These are phyloP conservation scores for Latheticus oryzae DNA, from an alignment of 2,888 invertebrate genomes.

Conservation along the genomic window DNA sequence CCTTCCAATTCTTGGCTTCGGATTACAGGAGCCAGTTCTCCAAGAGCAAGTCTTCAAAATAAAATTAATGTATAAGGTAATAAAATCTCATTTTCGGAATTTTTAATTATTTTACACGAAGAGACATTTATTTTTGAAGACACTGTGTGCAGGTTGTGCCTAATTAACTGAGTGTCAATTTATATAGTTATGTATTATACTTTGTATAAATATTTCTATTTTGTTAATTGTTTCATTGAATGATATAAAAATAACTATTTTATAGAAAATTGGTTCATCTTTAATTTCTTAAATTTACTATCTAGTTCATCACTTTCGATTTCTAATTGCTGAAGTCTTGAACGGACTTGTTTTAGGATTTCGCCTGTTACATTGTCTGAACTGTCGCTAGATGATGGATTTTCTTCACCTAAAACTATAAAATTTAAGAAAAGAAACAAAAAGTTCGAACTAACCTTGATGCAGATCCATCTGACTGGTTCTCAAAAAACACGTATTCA, in stretches of 20 bases:
- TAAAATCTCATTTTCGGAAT: constrained; percentile 14
- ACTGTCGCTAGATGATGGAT: constrained; percentile 2
- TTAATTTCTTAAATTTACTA: constrained; percentile 63
- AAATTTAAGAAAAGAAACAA: constrained; percentile 1
- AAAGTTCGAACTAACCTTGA: constrained; percentile 14
- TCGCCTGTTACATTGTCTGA: constrained; percentile 59
- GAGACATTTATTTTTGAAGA: constrained; percentile 23
- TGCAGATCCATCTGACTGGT: constrained; percentile 18
- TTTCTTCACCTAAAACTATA: constrained; percentile 5
- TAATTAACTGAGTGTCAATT: constrained; percentile 36
- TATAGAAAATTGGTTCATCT: constrained; percentile 33
- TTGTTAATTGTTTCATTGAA: constrained; percentile 31
- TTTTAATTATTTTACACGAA: constrained; percentile 12
- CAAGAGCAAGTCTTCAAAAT: constrained; percentile 58
- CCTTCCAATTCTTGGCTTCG: constrained; percentile 67
- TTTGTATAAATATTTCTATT: constrained; percentile 38
- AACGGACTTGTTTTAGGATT: constrained; percentile 68
- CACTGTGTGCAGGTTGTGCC: constrained; percentile 32
- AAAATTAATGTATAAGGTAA: constrained; percentile 26
- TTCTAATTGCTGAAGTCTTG: constrained; percentile 69
- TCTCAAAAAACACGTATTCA: constrained; percentile 37
- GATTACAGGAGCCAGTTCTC: constrained; percentile 72
- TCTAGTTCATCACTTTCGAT: constrained; percentile 73
- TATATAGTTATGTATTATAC: constrained; percentile 30
- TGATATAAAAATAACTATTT: constrained; percentile 29